Evolutionary conservation across 2,113 vertebrate species (phyloP).

Genomic region (Dasyurus viverrinus): DNA sequence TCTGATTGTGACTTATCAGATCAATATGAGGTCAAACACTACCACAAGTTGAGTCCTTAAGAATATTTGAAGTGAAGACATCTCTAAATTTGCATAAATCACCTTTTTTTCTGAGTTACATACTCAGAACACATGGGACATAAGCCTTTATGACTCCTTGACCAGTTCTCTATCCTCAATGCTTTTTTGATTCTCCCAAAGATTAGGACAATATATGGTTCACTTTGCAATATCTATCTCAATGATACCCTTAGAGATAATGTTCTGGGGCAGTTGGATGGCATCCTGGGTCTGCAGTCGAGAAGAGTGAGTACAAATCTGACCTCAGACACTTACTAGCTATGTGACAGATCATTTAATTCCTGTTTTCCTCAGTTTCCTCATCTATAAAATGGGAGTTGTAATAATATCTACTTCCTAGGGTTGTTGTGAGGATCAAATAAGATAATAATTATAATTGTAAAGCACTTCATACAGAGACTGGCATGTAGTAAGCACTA

Average conservation of each 20-base stretch:
- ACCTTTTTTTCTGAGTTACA: background rate
- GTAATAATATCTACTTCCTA: background rate
- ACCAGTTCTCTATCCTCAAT: background rate
- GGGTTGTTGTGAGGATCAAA: background rate
- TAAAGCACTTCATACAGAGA: background rate
- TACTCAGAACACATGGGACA: background rate
- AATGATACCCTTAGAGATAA: background rate
- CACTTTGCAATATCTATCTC: background rate
- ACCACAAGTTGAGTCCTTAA: background rate
- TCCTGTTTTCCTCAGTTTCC: background rate
- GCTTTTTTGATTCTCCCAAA: background rate
- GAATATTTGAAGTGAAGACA: background rate
- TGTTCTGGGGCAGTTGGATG: background rate
- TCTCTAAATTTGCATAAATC: background rate
- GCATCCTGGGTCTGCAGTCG: background rate
- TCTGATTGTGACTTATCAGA: background rate
- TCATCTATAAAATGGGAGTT: background rate
- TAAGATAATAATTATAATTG: background rate
- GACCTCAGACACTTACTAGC: background rate
- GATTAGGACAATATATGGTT: background rate
- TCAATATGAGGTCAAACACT: background rate
- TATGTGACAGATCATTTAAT: background rate
- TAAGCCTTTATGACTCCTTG: background rate
- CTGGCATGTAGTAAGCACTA: background rate
- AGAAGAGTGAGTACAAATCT: background rate